These are phyloP conservation scores for Lepilemur ruficaudatus DNA, from an alignment of 2,797 vertebrate species.

Conservation along the genomic window DNA sequence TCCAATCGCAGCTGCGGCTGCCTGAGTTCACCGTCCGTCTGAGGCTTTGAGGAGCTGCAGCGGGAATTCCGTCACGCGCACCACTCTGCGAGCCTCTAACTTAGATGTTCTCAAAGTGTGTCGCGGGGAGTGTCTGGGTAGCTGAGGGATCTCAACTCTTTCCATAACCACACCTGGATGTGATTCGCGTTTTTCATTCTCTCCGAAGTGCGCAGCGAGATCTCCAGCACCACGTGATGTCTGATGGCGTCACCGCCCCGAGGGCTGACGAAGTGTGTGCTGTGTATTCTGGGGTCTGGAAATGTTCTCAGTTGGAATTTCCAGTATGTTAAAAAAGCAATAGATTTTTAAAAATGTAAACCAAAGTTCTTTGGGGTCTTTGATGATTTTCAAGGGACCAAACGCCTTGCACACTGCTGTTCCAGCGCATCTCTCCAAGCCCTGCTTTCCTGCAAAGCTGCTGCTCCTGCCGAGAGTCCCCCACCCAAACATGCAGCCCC, in stretches of 20 bases:
- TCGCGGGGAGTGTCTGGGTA: not conserved
- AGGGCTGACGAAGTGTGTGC: not conserved
- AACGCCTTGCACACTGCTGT: not conserved
- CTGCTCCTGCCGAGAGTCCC: not conserved
- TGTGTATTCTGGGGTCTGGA: not conserved
- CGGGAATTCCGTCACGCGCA: not conserved
- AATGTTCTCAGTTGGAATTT: slow-evolving; percentile 28
- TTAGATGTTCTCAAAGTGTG: not conserved
- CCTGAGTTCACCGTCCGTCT: rapidly evolving
- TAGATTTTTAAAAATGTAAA: not conserved
- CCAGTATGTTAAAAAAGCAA: not conserved
- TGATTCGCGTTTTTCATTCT: not conserved
- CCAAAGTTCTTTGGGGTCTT: not conserved
- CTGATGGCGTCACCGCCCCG: not conserved
- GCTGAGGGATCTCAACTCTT: not conserved
- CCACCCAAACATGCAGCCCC: not conserved
- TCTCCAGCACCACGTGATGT: not conserved
- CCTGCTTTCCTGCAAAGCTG: not conserved
- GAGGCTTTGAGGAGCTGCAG: not conserved
- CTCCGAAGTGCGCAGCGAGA: too few species aligned
- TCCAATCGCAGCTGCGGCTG: too few species aligned
- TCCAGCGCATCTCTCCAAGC: not conserved
- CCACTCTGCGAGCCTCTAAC: not conserved
- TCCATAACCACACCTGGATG: not conserved
- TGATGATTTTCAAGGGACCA: not conserved